These are phyloP conservation scores for Zaprionus gabonicus DNA, from an alignment of 1,140 invertebrate genomes.

Conservation along the genomic window DNA sequence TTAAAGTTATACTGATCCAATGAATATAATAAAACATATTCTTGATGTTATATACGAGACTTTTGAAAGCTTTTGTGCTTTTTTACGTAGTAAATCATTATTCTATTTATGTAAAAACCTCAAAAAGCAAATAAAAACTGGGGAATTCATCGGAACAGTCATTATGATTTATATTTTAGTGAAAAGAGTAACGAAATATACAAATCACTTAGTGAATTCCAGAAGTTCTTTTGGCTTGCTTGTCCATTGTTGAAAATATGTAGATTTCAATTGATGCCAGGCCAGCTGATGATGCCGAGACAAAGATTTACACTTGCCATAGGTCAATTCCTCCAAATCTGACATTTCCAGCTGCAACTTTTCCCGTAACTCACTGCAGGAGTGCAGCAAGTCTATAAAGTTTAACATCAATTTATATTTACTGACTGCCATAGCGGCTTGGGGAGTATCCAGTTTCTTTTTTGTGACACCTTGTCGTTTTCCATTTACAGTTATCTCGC, in stretches of 20 bases:
- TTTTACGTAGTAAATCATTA: not conserved
- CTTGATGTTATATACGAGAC: not conserved
- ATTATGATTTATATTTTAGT: not conserved
- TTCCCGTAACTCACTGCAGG: slow-evolving; percentile 61
- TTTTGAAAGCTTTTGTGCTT: not conserved
- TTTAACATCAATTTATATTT: slow-evolving; percentile 87
- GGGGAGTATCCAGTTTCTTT: slow-evolving; percentile 87
- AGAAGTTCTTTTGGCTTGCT: slow-evolving; percentile 85
- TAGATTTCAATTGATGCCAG: slow-evolving; percentile 85
- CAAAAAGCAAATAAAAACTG: not conserved
- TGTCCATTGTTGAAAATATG: slow-evolving; percentile 87
- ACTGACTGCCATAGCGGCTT: slow-evolving; percentile 86
- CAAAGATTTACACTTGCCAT: slow-evolving; percentile 85
- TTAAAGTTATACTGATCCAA: not conserved
- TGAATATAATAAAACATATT: not conserved
- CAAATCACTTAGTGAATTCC: slow-evolving; percentile 66
- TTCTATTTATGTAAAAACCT: not conserved
- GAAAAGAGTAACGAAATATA: not conserved
- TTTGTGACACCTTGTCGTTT: slow-evolving; percentile 92
- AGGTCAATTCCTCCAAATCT: slow-evolving; percentile 78
- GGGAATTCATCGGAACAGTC: not conserved
- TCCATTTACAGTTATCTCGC: slow-evolving; percentile 92
- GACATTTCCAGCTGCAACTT: slow-evolving; percentile 50
- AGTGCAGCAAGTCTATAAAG: slow-evolving; percentile 86
- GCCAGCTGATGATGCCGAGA: slow-evolving; percentile 84